Base-by-base conservation (phyloP, 35 echinoderm and acorn worm genomes). In the Diadema setosum region DNA sequence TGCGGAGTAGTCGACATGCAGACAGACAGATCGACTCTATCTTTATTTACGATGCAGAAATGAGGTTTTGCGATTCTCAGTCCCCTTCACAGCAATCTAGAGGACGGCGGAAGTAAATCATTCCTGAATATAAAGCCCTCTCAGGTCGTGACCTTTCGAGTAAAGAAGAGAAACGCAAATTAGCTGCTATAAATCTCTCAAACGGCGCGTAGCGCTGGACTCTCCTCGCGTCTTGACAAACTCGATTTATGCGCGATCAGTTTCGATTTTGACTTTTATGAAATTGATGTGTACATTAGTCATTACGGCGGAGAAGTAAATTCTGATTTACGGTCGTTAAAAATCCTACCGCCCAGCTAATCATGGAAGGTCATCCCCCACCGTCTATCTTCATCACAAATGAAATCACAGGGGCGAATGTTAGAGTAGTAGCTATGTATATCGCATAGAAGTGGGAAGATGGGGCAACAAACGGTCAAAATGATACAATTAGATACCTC, bases 181-280 rank as follows among this genome's bases (percentile, higher is more conserved):
- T 78, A 78, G 34, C n/a, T 44, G 37, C 40, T 36, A 78, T 78
- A 67, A 67, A 67, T 67, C 63, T 67, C 63, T 67, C 63, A 33
- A 67, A 67, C 63, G 37, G 4, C 63, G 37, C 63, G 37, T 67
- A 67, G 20, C 29, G 37, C 63, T 67, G 63, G 63, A 67, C 63
- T 8, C 30, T 29, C 26, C 30, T 26, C 30, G 30, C 11, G n/a
- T 15, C 37, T 41, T 44, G 21, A 78, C 73, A 78, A 78, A 78
- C 73, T 78, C 15, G 73, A 78, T 78, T 78, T 78, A 78, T 78
- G 73, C 9, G 44, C 73, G 24, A 42, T 78, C 35, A 36, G 73
- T 78, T 78, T 78, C 73, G 73, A 78, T 78, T 78, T 42, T 42
- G 73, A 39, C 73, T 78, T 39, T 78, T 78, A n/a, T 26, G 48